Percentiles rank a stretch among this genome's conserved stretches.
Evolutionary conservation across 2,888 invertebrate genomes (phyloP).

Genomic region (Diadegma fenestrale): DNA sequence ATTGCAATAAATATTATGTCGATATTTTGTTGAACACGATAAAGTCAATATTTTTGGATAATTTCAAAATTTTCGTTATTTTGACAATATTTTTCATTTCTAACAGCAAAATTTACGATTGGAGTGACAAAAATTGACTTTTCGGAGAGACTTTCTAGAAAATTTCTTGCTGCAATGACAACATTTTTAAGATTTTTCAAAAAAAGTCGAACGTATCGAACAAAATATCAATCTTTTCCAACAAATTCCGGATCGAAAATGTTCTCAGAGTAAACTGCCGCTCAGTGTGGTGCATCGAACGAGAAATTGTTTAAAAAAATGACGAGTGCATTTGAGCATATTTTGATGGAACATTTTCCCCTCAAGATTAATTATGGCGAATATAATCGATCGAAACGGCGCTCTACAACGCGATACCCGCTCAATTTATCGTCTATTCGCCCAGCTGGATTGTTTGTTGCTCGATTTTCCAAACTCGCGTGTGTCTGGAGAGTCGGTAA

Average conservation of each 20-base stretch:
- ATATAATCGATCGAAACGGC: neutral
- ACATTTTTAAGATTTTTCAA: too few species aligned
- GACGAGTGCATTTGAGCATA: neutral
- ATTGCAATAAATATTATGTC: constrained; percentile 17
- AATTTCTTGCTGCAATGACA: too few species aligned
- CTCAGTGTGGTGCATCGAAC: neutral
- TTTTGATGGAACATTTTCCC: neutral
- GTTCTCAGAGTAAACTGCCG: neutral
- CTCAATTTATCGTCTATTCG: constrained; percentile 40
- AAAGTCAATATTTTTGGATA: too few species aligned
- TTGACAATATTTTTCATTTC: too few species aligned
- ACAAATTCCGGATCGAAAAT: too few species aligned
- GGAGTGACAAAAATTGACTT: too few species aligned
- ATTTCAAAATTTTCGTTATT: too few species aligned
- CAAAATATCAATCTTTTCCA: too few species aligned
- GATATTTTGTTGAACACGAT: too few species aligned
- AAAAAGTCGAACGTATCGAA: too few species aligned
- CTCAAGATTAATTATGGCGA: neutral
- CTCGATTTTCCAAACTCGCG: constrained; percentile 56
- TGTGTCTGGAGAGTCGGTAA: neutral
- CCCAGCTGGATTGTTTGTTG: constrained; percentile 49
- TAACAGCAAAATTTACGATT: too few species aligned
- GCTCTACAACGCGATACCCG: neutral
- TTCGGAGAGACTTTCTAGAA: too few species aligned
- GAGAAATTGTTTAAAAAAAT: neutral